Evolutionary conservation across 2,113 vertebrate genomes (phyloP).

Genomic region (Fregata magnificens): DNA sequence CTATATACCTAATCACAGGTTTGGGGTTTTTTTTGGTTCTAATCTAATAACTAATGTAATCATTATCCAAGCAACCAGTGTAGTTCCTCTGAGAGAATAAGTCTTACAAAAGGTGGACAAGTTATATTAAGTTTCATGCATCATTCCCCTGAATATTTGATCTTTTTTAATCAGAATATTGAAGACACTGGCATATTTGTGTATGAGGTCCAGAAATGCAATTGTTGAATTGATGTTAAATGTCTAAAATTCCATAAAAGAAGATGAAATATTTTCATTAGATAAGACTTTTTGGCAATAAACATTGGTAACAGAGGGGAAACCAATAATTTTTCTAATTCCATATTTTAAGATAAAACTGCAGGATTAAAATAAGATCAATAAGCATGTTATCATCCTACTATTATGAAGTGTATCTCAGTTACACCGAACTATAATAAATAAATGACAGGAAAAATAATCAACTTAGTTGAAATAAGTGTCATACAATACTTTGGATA

Average conservation of each 20-base stretch:
- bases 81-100: background rate
- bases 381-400: background rate
- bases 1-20: background rate
- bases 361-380: slow-evolving; percentile 12
- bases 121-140: background rate
- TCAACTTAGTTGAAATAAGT: background rate
- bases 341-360: background rate
- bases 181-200: background rate
- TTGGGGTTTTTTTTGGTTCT: background rate
- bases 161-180: background rate
- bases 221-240: background rate
- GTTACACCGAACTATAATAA: background rate
- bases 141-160: background rate
- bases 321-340: background rate
- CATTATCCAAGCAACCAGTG: background rate
- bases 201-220: background rate
- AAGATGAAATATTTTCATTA: background rate
- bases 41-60: background rate
- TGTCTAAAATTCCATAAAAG: background rate
- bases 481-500: background rate
- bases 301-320: background rate
- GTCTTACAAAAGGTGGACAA: background rate
- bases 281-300: background rate
- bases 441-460: slow-evolving; percentile 23
- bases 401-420: background rate